Conservation (phyloP, 2,113 vertebrate genomes). For the Cyprinodon brontotheroides region DNA sequence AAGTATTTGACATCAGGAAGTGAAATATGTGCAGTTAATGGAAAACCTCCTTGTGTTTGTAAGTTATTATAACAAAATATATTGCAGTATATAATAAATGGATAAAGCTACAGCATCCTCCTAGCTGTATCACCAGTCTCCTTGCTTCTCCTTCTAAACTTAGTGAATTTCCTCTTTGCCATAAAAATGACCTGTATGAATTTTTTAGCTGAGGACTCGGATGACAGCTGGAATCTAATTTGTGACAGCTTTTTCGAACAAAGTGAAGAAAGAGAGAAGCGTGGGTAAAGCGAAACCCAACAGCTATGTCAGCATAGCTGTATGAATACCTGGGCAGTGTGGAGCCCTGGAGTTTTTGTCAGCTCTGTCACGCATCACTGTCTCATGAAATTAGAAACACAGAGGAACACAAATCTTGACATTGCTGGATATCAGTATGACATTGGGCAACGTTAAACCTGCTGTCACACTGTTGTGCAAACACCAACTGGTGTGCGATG, state of each 20-base stretch:
- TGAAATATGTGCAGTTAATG: background rate
- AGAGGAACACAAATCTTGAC: conserved; percentile 76
- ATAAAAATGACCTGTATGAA: conserved; percentile 27
- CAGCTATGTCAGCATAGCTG: conserved; percentile 58
- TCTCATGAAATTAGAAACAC: conserved; percentile 79
- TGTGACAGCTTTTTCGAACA: conserved; percentile 38
- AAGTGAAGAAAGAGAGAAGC: conserved; percentile 35
- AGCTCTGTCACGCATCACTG: conserved; percentile 74
- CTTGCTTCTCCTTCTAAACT: conserved; percentile 33
- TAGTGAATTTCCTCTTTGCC: conserved; percentile 13
- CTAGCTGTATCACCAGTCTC: conserved; percentile 5
- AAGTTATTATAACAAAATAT: background rate
- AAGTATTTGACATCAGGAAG: conserved; percentile 8
- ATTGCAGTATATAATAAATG: background rate
- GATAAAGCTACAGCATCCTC: conserved; percentile 3
- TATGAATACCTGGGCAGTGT: conserved; percentile 61
- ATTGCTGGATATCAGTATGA: conserved; percentile 74
- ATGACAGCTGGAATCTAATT: conserved; percentile 63
- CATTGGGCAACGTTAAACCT: conserved; percentile 65
- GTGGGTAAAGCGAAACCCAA: conserved; percentile 20
- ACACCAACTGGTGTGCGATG: conserved; percentile 40
- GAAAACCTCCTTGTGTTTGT: background rate
- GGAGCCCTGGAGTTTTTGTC: conserved; percentile 71
- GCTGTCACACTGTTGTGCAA: conserved; percentile 46
- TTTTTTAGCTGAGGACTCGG: conserved; percentile 22